Evolutionary conservation across 2,888 invertebrate species (phyloP).

Genomic region (Phaonia tiefii): DNA sequence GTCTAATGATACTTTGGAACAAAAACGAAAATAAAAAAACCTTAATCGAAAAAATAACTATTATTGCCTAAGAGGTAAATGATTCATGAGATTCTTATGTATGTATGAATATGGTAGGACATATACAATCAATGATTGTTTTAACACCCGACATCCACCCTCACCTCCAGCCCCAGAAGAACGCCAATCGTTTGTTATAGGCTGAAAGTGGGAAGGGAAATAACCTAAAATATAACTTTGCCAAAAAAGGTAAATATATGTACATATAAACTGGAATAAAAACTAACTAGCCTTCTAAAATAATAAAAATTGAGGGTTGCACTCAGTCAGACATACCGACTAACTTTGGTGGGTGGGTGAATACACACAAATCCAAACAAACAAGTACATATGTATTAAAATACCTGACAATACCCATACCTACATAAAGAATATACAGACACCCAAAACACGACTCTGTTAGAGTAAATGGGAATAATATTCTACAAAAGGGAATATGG

Average conservation of each 20-base stretch:
- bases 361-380: conserved; percentile 10
- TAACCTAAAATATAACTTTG: conserved; percentile 29
- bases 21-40: conserved; percentile 33
- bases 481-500: conserved; percentile 55
- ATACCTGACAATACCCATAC: conserved; percentile 18
- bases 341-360: too few species aligned
- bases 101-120: not conserved
- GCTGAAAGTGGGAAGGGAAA: not conserved
- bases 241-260: conserved; percentile 28
- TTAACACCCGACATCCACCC: conserved; percentile 41
- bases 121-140: conserved; percentile 50
- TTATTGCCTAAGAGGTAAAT: conserved; percentile 49
- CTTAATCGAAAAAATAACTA: conserved; percentile 39
- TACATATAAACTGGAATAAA: conserved; percentile 26
- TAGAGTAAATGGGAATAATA: conserved; percentile 51
- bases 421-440: conserved; percentile 11
- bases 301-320: conserved; percentile 40
- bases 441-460: not conserved
- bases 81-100: conserved; percentile 64
- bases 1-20: conserved; percentile 54
- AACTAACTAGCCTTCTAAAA: conserved; percentile 46
- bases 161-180: not conserved
- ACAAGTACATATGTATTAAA: conserved; percentile 11
- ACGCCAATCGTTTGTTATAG: not conserved
- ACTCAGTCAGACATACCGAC: conserved; percentile 4